Conservation (phyloP, 2,888 invertebrate genomes). For the Nudaria mundana region DNA sequence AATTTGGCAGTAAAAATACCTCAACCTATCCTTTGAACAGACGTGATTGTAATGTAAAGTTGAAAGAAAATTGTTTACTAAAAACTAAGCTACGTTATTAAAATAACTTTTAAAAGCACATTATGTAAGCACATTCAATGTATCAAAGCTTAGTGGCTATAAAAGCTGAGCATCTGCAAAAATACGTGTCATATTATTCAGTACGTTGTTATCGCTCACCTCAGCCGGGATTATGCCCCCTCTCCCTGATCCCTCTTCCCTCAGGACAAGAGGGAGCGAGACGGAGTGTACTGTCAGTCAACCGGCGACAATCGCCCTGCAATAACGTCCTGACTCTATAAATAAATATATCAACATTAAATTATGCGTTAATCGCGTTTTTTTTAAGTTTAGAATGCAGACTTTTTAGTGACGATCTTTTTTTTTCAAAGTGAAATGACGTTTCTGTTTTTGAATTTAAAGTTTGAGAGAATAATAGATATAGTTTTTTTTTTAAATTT, state of each 20-base stretch:
- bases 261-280: slow-evolving; percentile 55
- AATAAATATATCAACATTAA: slow-evolving; percentile 14
- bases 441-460: slow-evolving; percentile 16
- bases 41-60: too few relatives aligned
- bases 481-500: too few relatives aligned
- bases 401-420: slow-evolving; percentile 12
- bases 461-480: slow-evolving; percentile 17
- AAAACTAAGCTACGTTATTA: too few relatives aligned
- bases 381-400: slow-evolving; percentile 4
- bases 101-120: neutral
- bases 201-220: slow-evolving; percentile 36
- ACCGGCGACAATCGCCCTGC: slow-evolving; percentile 44
- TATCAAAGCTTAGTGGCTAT: slow-evolving; percentile 2
- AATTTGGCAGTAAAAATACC: too few relatives aligned
- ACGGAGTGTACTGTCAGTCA: slow-evolving; percentile 54
- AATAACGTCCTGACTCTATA: slow-evolving; percentile 39
- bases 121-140: neutral
- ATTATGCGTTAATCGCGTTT: slow-evolving; percentile 17
- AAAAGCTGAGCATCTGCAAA: slow-evolving; percentile 15
- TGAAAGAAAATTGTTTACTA: too few relatives aligned
- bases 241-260: slow-evolving; percentile 51
- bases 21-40: too few relatives aligned
- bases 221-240: slow-evolving; percentile 46
- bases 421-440: slow-evolving; percentile 19
- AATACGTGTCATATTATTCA: slow-evolving; percentile 25